Percentiles rank a stretch among this genome's conserved stretches.
Evolutionary conservation across 1,140 invertebrate genomes (phyloP).

Genomic region (Caenorhabditis latens): DNA sequence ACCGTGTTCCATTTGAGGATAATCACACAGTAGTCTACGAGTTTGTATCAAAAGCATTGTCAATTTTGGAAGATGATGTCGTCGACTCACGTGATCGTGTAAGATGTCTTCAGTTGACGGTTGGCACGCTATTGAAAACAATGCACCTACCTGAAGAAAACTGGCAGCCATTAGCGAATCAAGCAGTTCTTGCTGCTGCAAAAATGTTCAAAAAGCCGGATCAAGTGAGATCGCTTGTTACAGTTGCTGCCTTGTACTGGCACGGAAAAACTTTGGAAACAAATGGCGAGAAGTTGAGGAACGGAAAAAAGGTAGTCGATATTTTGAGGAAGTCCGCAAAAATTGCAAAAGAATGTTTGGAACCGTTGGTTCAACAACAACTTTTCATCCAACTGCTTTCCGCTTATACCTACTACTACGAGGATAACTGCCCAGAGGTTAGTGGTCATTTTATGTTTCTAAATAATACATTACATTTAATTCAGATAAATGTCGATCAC

Average conservation of each 20-base stretch:
- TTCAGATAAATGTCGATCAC: constrained; percentile 54
- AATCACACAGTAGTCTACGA: constrained; percentile 97
- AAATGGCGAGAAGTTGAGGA: constrained; percentile 81
- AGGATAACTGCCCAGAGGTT: constrained; percentile 89
- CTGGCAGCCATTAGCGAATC: constrained; percentile 93
- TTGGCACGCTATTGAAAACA: constrained; percentile 94
- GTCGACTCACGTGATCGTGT: constrained; percentile 96
- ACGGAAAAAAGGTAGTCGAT: constrained; percentile 91
- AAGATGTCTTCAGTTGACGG: constrained; percentile 93
- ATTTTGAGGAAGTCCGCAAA: constrained; percentile 94
- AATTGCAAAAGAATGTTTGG: constrained; percentile 93
- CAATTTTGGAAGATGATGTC: constrained; percentile 98
- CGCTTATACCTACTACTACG: constrained; percentile 93
- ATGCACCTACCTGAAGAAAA: constrained; percentile 93
- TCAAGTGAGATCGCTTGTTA: constrained; percentile 92
- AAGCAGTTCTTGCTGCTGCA: constrained; percentile 81
- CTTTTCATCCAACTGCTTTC: constrained; percentile 94
- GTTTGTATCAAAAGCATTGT: constrained; percentile 97
- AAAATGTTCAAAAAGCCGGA: constrained; percentile 97
- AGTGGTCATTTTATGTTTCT: neutral
- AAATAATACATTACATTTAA: constrained; percentile 69
- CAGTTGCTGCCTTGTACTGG: constrained; percentile 96
- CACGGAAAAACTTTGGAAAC: constrained; percentile 82
- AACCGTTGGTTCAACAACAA: constrained; percentile 94
- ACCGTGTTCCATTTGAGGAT: constrained; percentile 91